Evolutionary conservation across 92 coral and sea anemone species (phyloP).

Genomic region (Palythoa heliodiscus): DNA sequence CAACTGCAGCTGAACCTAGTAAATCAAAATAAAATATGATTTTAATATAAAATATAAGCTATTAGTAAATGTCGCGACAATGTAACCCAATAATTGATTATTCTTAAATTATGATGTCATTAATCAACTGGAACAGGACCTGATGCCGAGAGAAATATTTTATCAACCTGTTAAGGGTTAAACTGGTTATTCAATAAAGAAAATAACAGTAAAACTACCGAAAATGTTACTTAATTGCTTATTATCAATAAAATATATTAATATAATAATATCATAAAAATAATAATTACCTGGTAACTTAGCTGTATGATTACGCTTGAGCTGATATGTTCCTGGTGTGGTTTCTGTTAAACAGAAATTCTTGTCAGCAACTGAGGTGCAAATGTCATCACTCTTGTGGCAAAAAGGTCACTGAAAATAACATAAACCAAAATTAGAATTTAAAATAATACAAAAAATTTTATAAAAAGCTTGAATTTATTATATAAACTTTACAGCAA

Average conservation of each 20-base stretch:
- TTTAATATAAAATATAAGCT: slow-evolving; percentile 8
- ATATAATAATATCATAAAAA: slow-evolving; percentile 2
- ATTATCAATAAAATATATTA: neutral
- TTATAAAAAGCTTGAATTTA: neutral
- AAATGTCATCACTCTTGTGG: slow-evolving; percentile 5
- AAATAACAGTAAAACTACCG: slow-evolving; percentile 1
- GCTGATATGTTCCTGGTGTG: slow-evolving; percentile 6
- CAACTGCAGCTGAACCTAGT: slow-evolving; percentile 17
- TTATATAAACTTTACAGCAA: neutral
- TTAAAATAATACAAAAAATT: neutral
- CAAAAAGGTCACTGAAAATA: slow-evolving; percentile 9
- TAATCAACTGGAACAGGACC: slow-evolving; percentile 2
- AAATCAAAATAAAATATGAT: slow-evolving; percentile 9
- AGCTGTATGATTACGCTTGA: slow-evolving; percentile 7
- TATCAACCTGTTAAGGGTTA: slow-evolving; percentile 7
- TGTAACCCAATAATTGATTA: neutral
- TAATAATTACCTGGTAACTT: slow-evolving; percentile 5
- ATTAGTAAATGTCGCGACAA: slow-evolving; percentile 3
- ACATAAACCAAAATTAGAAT: neutral
- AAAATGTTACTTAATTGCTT: slow-evolving; percentile 1
- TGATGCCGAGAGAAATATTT: slow-evolving; percentile 1
- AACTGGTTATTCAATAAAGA: neutral
- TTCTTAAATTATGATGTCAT: slow-evolving; percentile 1
- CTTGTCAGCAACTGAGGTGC: slow-evolving; percentile 15
- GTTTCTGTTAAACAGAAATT: slow-evolving; percentile 5